Conservation (phyloP, 2,888 invertebrate species). For the Nephrotoma guestfalica region DNA sequence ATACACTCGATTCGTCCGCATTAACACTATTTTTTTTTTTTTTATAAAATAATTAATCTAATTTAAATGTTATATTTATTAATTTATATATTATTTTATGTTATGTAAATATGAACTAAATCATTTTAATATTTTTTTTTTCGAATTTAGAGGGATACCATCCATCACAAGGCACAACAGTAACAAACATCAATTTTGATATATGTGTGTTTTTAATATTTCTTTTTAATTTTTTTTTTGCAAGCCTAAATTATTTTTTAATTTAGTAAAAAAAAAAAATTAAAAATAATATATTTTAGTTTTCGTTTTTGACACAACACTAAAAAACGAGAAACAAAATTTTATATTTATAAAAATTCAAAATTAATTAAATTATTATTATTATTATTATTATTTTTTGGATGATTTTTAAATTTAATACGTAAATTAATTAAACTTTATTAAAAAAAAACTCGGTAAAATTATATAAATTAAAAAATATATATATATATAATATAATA, state of each 20-base stretch:
- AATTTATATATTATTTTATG: not conserved
- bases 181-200: constrained; percentile 1
- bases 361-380: not conserved
- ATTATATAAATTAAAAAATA: not conserved
- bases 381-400: not conserved
- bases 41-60: not conserved
- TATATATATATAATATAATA: not conserved
- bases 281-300: not conserved
- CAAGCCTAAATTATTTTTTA: not conserved
- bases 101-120: not conserved
- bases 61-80: not conserved
- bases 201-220: not conserved
- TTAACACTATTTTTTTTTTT: not conserved
- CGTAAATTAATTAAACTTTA: not conserved
- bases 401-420: not conserved
- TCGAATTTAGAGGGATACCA: constrained; percentile 4
- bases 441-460: not conserved
- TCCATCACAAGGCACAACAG: constrained; percentile 4
- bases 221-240: not conserved
- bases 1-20: not conserved
- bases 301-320: not conserved
- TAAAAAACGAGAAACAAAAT: not conserved
- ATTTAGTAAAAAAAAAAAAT: not conserved
- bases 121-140: not conserved
- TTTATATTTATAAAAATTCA: not conserved